These are phyloP conservation scores for Nycticryphes semicollaris DNA, from an alignment of 2,113 vertebrate species.

Conservation along the genomic window DNA sequence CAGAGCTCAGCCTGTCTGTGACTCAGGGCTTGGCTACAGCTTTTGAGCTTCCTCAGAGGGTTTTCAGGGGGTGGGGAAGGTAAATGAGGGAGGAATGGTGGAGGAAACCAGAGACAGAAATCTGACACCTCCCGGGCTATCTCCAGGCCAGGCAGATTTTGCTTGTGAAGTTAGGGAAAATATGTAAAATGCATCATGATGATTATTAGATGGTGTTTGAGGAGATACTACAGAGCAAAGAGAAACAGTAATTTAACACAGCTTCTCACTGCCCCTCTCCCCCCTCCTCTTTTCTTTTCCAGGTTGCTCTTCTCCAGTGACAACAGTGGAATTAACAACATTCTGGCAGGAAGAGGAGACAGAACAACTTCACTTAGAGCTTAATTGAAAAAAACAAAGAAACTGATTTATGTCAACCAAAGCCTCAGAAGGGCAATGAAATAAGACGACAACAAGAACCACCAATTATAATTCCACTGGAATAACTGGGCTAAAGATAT, in stretches of 20 bases:
- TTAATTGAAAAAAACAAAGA: constrained; percentile 43
- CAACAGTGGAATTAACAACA: neutral
- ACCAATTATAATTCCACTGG: neutral
- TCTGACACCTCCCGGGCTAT: neutral
- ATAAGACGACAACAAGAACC: neutral
- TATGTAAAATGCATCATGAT: neutral
- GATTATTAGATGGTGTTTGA: neutral
- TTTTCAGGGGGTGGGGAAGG: constrained; percentile 48
- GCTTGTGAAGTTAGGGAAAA: neutral
- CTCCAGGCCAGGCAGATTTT: constrained; percentile 29
- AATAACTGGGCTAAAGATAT: neutral
- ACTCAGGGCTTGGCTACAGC: constrained; percentile 54
- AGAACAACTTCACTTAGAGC: constrained; percentile 8
- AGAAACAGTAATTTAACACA: neutral
- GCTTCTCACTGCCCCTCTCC: neutral
- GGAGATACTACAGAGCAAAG: neutral
- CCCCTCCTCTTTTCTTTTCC: neutral
- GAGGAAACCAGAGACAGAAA: constrained; percentile 45
- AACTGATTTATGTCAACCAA: neutral
- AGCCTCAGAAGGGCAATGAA: neutral
- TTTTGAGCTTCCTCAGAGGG: constrained; percentile 23
- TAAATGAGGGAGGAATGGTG: constrained; percentile 49
- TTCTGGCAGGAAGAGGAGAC: constrained; percentile 28
- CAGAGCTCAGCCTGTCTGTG: constrained; percentile 3
- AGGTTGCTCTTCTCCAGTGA: neutral